Conservation (phyloP, 2,888 invertebrate species). For the Scrobipalpa atriplicella region DNA sequence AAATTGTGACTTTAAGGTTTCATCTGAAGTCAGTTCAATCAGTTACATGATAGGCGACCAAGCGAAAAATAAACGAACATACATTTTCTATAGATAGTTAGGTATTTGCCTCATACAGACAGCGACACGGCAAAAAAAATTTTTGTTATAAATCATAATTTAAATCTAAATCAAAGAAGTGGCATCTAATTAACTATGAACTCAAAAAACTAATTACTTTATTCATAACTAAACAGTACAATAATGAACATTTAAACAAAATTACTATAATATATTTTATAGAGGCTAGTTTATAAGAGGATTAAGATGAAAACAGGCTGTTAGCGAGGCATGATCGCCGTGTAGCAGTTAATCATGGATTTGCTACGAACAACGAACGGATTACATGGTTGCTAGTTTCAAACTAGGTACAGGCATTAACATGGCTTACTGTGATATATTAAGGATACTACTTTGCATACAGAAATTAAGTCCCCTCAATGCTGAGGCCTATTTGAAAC, state of each 20-base stretch:
- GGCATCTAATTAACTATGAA: too few relatives aligned
- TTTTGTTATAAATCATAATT: too few relatives aligned
- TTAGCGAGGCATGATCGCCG: slow-evolving; percentile 1
- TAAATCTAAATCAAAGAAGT: too few relatives aligned
- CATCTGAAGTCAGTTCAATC: too few relatives aligned
- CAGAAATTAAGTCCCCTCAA: not conserved
- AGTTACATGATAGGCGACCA: too few relatives aligned
- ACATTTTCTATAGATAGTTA: too few relatives aligned
- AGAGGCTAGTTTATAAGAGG: slow-evolving; percentile 6
- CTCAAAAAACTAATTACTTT: too few relatives aligned
- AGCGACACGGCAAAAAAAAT: too few relatives aligned
- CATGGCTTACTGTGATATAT: not conserved
- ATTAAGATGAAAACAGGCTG: slow-evolving; percentile 19
- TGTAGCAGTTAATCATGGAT: slow-evolving; percentile 17
- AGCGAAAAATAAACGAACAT: too few relatives aligned
- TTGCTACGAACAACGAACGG: slow-evolving; percentile 16
- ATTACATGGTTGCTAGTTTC: not conserved
- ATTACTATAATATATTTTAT: not conserved
- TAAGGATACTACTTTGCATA: slow-evolving; percentile 6
- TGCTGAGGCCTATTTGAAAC: too few relatives aligned
- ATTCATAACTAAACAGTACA: not conserved
- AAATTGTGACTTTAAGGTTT: too few relatives aligned
- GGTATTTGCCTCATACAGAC: too few relatives aligned
- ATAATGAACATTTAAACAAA: not conserved
- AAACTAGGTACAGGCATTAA: slow-evolving; percentile 1